Conservation (phyloP, 2,113 vertebrate species). For the Oryzias celebensis region DNA sequence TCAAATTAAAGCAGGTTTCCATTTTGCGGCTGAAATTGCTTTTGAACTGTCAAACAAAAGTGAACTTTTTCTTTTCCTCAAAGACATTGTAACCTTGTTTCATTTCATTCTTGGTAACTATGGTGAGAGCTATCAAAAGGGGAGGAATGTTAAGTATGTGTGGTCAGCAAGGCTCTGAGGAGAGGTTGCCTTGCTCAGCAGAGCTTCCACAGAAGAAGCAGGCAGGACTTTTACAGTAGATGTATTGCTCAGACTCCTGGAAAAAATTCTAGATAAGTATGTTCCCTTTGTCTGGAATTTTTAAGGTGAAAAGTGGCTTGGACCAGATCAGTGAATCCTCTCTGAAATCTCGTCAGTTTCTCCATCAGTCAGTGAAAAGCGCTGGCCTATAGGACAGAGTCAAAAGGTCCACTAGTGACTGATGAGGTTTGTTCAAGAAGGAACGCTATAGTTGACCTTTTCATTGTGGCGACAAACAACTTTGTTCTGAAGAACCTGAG, state of each 20-base stretch:
- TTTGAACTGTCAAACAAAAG: constrained; percentile 21
- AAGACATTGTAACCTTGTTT: constrained; percentile 26
- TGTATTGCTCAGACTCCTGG: constrained; percentile 1
- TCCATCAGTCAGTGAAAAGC: no score
- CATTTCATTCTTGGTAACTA: constrained; percentile 52
- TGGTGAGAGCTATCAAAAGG: constrained; percentile 58
- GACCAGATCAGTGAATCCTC: background rate
- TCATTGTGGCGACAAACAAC: background rate
- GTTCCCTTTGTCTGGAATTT: background rate
- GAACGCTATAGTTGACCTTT: background rate
- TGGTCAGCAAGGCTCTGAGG: constrained; percentile 49
- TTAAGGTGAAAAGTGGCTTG: background rate
- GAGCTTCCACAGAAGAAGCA: constrained; percentile 23
- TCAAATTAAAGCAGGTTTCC: background rate
- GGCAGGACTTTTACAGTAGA: constrained; percentile 50
- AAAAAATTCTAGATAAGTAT: background rate
- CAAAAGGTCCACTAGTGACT: background rate
- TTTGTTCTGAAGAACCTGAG: background rate
- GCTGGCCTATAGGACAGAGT: background rate
- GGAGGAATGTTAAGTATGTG: constrained; percentile 66
- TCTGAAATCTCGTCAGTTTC: background rate
- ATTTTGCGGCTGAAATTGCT: constrained; percentile 1
- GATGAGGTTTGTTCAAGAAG: background rate
- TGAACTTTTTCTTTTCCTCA: constrained; percentile 16
- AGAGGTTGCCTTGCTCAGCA: constrained; percentile 37